phyloP scores from a whole-genome alignment of 1,140 invertebrate species.

The Batillaria attramentaria region DNA sequence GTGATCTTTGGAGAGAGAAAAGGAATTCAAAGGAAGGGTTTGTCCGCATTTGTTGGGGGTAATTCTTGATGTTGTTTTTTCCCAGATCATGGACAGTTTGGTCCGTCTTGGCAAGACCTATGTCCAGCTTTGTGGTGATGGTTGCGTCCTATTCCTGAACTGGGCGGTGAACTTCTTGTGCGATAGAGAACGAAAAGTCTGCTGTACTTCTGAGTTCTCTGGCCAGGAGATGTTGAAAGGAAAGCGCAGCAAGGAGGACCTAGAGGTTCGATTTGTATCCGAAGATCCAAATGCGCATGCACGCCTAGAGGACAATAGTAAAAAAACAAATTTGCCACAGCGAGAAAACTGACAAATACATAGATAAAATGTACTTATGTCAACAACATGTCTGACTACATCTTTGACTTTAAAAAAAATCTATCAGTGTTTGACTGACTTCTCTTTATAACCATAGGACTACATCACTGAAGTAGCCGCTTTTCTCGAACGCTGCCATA shows the following conservation, averaged over 20 bases:
- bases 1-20: not conserved
- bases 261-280: constrained; percentile 16
- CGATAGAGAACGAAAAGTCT: constrained; percentile 37
- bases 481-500: constrained; percentile 61
- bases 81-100: constrained; percentile 63
- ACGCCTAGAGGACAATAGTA: too few species aligned
- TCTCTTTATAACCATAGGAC: too few species aligned
- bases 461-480: constrained; percentile 57
- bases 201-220: constrained; percentile 57
- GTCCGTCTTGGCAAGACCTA: constrained; percentile 58
- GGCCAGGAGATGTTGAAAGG: constrained; percentile 42
- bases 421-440: too few species aligned
- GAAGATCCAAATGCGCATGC: too few species aligned
- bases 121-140: constrained; percentile 55
- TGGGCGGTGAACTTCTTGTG: constrained; percentile 61
- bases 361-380: too few species aligned
- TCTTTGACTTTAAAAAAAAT: too few species aligned
- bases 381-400: too few species aligned
- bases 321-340: too few species aligned
- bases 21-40: too few species aligned
- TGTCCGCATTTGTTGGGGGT: too few species aligned
- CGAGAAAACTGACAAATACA: too few species aligned
- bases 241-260: constrained; percentile 20
- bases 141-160: constrained; percentile 60
- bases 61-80: constrained; percentile 15